phyloP scores from a whole-genome alignment of 2,888 invertebrate genomes.

The Stictocephala bisonia region DNA sequence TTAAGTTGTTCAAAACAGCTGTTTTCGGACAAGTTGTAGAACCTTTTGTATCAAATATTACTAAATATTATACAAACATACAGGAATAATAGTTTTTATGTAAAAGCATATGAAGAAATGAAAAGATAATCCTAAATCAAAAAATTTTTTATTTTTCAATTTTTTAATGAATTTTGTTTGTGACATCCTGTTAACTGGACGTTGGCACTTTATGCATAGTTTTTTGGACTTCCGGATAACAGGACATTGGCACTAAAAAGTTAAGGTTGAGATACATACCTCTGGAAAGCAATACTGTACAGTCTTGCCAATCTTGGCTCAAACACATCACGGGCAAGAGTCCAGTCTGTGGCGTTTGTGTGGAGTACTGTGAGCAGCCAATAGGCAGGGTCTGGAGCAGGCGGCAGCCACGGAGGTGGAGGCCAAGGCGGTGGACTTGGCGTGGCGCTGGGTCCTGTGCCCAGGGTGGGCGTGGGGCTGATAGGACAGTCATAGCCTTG shows the following conservation, averaged over 20 bases:
- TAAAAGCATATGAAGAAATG: too few relatives aligned
- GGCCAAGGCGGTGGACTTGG: conserved; percentile 48
- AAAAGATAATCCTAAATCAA: too few relatives aligned
- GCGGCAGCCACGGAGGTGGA: conserved; percentile 42
- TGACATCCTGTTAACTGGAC: too few relatives aligned
- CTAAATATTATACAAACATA: neutral
- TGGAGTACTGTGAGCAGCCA: conserved; percentile 78
- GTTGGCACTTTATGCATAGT: too few relatives aligned
- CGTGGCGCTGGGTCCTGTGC: conserved; percentile 9
- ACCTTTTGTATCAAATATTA: neutral
- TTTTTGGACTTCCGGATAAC: too few relatives aligned
- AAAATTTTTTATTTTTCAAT: neutral
- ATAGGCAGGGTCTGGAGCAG: conserved; percentile 67
- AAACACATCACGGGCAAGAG: conserved; percentile 67
- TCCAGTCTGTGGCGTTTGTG: conserved; percentile 53
- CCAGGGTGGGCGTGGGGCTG: conserved; percentile 30
- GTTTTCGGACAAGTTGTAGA: too few relatives aligned
- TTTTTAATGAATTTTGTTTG: too few relatives aligned
- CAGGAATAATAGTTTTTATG: too few relatives aligned
- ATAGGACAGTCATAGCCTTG: conserved; percentile 14
- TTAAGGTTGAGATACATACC: conserved; percentile 65
- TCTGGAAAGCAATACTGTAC: conserved; percentile 83
- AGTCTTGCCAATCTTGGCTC: conserved; percentile 80
- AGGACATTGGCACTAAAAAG: too few relatives aligned
- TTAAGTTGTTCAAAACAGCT: too few relatives aligned